Conservation (phyloP, 2,113 vertebrate species). For the Pterophyllum scalare region DNA sequence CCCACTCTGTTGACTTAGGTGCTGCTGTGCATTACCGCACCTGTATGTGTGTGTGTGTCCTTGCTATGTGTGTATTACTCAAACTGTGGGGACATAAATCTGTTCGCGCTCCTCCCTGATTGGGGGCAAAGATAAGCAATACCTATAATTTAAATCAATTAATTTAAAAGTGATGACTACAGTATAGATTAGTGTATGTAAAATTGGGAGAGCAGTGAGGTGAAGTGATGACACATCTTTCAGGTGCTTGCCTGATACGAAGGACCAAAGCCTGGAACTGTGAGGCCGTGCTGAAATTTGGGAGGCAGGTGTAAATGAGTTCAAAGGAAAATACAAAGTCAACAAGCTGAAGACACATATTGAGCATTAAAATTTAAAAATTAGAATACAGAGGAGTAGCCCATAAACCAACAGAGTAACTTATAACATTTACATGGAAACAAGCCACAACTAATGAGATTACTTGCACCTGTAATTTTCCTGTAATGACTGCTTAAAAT, state of each 20-base stretch:
- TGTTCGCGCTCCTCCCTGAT: neutral
- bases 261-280: neutral
- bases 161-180: neutral
- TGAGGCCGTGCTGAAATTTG: neutral
- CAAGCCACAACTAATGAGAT: neutral
- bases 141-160: neutral
- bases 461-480: neutral
- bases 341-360: neutral
- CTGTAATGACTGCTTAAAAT: neutral
- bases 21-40: constrained; percentile 7
- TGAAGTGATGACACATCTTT: neutral
- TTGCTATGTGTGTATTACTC: neutral
- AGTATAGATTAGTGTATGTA: neutral
- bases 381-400: neutral
- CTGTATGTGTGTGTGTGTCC: neutral
- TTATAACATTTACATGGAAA: neutral
- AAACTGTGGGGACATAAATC: neutral
- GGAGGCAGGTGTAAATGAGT: neutral
- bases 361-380: neutral
- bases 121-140: neutral
- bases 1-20: constrained; percentile 57
- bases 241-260: neutral
- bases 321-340: neutral
- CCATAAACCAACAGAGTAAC: neutral
- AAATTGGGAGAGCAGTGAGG: neutral